Conservation (phyloP, 2,113 vertebrate species). For the Hydrolagus affinis region DNA sequence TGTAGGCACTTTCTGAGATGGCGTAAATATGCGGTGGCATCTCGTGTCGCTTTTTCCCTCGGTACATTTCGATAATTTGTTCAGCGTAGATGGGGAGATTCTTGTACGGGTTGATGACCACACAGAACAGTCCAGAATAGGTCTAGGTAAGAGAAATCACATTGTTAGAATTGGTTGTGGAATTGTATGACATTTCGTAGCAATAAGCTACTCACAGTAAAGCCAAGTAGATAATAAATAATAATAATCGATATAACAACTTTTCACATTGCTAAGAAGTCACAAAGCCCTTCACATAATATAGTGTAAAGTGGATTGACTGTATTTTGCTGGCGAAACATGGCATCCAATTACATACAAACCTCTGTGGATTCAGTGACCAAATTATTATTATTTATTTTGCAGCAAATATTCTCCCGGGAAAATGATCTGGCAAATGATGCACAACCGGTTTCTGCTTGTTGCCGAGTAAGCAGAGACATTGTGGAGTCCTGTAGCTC, state of each 20-base stretch:
- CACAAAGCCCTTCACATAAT: too few species aligned
- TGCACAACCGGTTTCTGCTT: too few species aligned
- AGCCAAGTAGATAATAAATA: neutral
- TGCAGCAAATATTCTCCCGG: too few species aligned
- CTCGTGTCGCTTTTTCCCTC: constrained; percentile 94
- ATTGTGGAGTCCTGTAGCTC: too few species aligned
- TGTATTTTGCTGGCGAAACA: too few species aligned
- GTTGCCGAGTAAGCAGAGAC: too few species aligned
- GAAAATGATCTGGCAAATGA: too few species aligned
- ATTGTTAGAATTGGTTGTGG: neutral
- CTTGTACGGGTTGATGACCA: constrained; percentile 98
- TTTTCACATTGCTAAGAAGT: too few species aligned
- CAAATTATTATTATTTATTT: too few species aligned
- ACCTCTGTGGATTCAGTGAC: too few species aligned
- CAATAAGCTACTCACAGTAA: neutral
- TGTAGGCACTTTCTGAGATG: constrained; percentile 92
- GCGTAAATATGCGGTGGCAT: constrained; percentile 98
- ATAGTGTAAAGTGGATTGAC: too few species aligned
- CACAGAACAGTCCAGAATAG: constrained; percentile 95
- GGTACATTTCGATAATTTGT: constrained; percentile 97
- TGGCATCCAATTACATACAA: too few species aligned
- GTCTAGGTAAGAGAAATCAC: constrained; percentile 58
- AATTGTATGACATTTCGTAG: neutral
- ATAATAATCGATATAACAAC: neutral
- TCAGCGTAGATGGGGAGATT: constrained; percentile 97